A percentile compares a stretch with the other conserved stretches of the same genome.
These are phyloP conservation scores for Leucania comma DNA, from an alignment of 2,888 invertebrate species.

Conservation along the genomic window DNA sequence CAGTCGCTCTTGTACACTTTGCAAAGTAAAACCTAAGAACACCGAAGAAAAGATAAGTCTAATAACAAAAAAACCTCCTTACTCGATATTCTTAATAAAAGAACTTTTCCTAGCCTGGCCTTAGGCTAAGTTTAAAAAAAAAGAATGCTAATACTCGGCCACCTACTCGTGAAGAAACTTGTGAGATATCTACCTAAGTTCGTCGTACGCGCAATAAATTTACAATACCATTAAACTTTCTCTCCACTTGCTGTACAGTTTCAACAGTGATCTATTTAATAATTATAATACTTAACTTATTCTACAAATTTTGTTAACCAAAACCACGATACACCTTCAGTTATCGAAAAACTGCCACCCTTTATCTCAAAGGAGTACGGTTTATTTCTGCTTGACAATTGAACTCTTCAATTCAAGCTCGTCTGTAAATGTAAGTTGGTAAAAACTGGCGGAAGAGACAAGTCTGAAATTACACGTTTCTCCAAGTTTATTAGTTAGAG, in stretches of 20 bases:
- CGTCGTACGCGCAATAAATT: slow-evolving; percentile 60
- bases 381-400: slow-evolving; percentile 13
- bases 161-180: slow-evolving; percentile 42
- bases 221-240: slow-evolving; percentile 65
- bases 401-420: background rate
- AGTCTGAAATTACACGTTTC: slow-evolving; percentile 68
- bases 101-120: background rate
- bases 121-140: slow-evolving; percentile 21
- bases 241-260: slow-evolving; percentile 58
- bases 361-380: slow-evolving; percentile 28
- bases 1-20: background rate
- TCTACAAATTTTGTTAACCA: slow-evolving; percentile 62
- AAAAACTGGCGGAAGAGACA: slow-evolving; percentile 61
- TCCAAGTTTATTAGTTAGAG: slow-evolving; percentile 71
- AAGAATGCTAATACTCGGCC: slow-evolving; percentile 39
- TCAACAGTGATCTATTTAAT: slow-evolving; percentile 67
- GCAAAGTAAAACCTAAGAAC: background rate
- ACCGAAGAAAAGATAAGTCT: background rate
- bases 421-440: slow-evolving; percentile 43
- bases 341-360: background rate
- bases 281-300: slow-evolving; percentile 70
- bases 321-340: slow-evolving; percentile 32
- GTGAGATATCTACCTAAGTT: slow-evolving; percentile 48
- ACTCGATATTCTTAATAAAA: slow-evolving; percentile 8
- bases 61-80: background rate